Conservation (phyloP, 2,888 invertebrate species). For the Dasysyrphus tricinctus region DNA sequence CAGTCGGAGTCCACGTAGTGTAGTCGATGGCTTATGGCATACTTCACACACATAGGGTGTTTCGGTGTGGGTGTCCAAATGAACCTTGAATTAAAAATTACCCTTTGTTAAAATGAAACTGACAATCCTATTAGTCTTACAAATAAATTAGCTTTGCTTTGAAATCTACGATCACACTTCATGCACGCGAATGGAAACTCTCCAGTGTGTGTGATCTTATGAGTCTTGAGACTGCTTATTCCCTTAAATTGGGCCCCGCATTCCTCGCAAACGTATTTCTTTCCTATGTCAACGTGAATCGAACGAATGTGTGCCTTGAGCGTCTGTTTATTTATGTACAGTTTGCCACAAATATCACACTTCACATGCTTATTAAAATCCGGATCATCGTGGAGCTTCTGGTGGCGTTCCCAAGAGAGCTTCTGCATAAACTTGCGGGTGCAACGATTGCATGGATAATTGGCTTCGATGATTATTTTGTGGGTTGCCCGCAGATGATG, state of each 20-base stretch:
- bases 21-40: constrained; percentile 60
- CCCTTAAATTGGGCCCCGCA: constrained; percentile 66
- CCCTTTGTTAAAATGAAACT: too few species aligned
- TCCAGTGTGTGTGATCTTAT: constrained; percentile 64
- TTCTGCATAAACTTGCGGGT: constrained; percentile 70
- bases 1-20: constrained; percentile 59
- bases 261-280: constrained; percentile 70
- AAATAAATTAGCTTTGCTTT: constrained; percentile 65
- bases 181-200: constrained; percentile 63
- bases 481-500: constrained; percentile 60
- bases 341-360: constrained; percentile 60
- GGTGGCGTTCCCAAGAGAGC: constrained; percentile 60
- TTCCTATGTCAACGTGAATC: constrained; percentile 57
- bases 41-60: constrained; percentile 66
- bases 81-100: constrained; percentile 47
- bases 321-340: constrained; percentile 62
- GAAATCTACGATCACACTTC: constrained; percentile 65
- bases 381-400: constrained; percentile 61
- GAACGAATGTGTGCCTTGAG: constrained; percentile 60
- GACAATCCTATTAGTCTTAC: constrained; percentile 20
- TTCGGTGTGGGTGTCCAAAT: constrained; percentile 70
- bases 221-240: constrained; percentile 64
- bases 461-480: constrained; percentile 58
- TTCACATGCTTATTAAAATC: constrained; percentile 58
- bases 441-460: constrained; percentile 61